Evolutionary conservation across 1,140 invertebrate genomes (phyloP).

Genomic region (Megathymus violae): DNA sequence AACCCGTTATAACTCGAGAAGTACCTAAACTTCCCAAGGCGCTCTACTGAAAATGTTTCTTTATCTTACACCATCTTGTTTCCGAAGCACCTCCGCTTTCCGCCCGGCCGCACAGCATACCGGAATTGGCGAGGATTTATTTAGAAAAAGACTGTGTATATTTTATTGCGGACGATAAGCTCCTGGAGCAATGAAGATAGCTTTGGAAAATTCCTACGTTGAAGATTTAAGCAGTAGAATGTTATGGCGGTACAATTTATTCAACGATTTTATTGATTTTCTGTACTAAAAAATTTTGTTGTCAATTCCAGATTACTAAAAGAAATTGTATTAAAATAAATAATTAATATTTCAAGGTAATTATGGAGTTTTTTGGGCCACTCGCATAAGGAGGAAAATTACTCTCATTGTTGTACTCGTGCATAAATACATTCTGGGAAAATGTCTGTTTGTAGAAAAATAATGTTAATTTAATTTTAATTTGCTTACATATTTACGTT

Average conservation of each 20-base stretch:
- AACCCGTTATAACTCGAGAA: neutral
- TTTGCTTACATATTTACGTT: no score
- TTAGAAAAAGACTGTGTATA: slow-evolving; percentile 57
- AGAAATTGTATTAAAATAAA: no score
- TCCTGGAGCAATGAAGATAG: slow-evolving; percentile 12
- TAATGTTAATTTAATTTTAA: no score
- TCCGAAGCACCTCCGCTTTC: slow-evolving; percentile 69
- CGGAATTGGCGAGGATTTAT: slow-evolving; percentile 69
- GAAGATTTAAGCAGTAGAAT: slow-evolving; percentile 12
- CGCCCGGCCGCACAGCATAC: slow-evolving; percentile 64
- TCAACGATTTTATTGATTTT: neutral
- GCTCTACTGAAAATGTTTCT: slow-evolving; percentile 78
- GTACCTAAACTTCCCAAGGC: neutral
- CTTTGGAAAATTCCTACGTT: slow-evolving; percentile 23
- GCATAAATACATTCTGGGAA: no score
- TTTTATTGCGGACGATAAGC: slow-evolving; percentile 47
- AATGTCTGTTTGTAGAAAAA: no score
- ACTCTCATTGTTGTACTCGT: no score
- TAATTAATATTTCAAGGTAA: no score
- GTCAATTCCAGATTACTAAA: no score
- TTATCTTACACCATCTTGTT: slow-evolving; percentile 81
- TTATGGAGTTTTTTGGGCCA: no score
- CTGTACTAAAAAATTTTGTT: no score
- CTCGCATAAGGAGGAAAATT: no score
- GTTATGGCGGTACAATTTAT: neutral